Evolutionary conservation across 2,797 vertebrate genomes (phyloP).

Genomic region (Hoplostethus mediterraneus): DNA sequence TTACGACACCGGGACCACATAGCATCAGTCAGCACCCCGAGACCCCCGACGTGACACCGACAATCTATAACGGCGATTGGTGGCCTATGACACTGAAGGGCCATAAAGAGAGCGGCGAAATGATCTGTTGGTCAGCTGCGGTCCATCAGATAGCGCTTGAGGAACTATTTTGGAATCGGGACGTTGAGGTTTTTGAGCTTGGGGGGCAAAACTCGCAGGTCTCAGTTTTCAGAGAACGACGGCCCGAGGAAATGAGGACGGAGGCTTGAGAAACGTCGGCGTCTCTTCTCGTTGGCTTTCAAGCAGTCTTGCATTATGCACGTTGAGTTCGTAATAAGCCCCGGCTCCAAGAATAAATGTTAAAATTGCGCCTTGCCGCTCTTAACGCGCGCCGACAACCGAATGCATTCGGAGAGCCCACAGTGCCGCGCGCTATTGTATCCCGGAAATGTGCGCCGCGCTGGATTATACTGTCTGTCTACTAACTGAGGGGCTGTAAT

Average conservation of each 20-base stretch:
- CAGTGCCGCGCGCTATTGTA: constrained; percentile 14
- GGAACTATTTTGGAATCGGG: too few relatives aligned
- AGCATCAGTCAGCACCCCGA: constrained; percentile 32
- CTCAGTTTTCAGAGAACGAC: background rate
- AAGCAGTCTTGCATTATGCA: constrained; percentile 32
- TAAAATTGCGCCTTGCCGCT: constrained; percentile 32
- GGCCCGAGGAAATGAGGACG: background rate
- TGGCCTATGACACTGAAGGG: background rate
- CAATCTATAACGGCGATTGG: constrained; percentile 1
- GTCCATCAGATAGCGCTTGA: too few relatives aligned
- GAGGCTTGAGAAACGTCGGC: constrained; percentile 21
- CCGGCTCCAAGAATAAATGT: constrained; percentile 38
- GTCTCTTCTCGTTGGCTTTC: constrained; percentile 20
- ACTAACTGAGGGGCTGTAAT: constrained; percentile 44
- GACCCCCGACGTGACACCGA: constrained; percentile 9
- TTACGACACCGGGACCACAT: constrained; percentile 49
- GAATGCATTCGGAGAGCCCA: constrained; percentile 33
- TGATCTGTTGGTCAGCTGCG: too few relatives aligned
- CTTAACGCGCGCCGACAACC: constrained; percentile 23
- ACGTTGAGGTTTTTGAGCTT: background rate
- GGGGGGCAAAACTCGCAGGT: background rate
- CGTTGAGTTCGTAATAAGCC: constrained; percentile 26
- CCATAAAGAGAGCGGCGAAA: background rate
- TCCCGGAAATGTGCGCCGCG: constrained; percentile 54
- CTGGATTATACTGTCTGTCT: constrained; percentile 56